Base-by-base conservation (phyloP, 2,113 vertebrate genomes). In the Chascanopsetta lugubris region DNA sequence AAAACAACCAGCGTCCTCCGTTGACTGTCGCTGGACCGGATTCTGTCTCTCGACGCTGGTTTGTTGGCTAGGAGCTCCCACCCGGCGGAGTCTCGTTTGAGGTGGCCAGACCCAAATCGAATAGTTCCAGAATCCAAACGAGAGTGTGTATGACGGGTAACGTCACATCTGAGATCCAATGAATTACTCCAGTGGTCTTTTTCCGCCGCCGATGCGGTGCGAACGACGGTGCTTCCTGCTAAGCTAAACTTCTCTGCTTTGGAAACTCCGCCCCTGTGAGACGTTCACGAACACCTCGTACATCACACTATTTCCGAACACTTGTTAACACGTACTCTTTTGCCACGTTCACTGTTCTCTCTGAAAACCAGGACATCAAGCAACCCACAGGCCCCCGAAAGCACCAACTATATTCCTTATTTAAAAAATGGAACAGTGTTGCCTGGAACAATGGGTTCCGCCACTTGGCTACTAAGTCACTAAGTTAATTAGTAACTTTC, bases 211-310 rank as follows among this genome's bases (percentile, higher is more conserved):
- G 32, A 48, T 43, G 50, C 30, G 29, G 74, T 51, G 47, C 54
- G 55, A 80, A 69, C 88, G 50, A 84, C 77, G 71, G 49, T 60
- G 83, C 79, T 91, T 92, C 89, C 88, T 90, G 87, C 84, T 86
- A 75, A 51, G 88, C 82, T 85, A 81, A 84, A 82, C 83, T 84
- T 85, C 81, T 70, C 62, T 73, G 79, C 51, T 77, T 29, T 22
- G 71, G 26, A 73, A 78, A 84, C 87, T 88, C 88, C 88, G 72
- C 88, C 88, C 80, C 36, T 8, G 1, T 71, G 79, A 25, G 79
- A 61, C 84, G 8, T 88, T 86, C 84, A 81, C 9, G 42, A n/a
- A 38, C 59, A 66, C 21, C 30, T 54, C 40, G 77, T 50, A 75
- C 63, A 69, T 21, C 22, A 18, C 29, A 22, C 10, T 15, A 55